A percentile compares a stretch with the other conserved stretches of the same genome.
These are phyloP conservation scores for Zaprionus inermis DNA, from an alignment of 1,140 invertebrate species.

Conservation along the genomic window DNA sequence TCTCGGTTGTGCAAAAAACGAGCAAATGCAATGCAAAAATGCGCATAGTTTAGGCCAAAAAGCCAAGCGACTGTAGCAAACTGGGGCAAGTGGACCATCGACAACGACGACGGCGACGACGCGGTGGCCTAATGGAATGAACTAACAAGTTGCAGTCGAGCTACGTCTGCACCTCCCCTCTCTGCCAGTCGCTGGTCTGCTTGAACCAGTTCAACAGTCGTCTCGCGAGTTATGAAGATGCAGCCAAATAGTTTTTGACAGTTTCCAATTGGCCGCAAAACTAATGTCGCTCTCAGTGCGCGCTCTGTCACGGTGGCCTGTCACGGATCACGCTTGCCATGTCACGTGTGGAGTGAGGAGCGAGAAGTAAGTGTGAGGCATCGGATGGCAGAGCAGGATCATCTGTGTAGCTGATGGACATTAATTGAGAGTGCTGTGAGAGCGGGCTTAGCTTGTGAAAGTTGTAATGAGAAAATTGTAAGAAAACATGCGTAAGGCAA, in stretches of 20 bases:
- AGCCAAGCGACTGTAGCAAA: constrained; percentile 32
- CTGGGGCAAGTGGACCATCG: constrained; percentile 53
- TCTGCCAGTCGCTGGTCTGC: not conserved
- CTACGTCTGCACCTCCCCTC: not conserved
- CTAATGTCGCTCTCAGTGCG: constrained; percentile 41
- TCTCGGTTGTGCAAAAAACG: constrained; percentile 18
- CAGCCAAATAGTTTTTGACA: constrained; percentile 74
- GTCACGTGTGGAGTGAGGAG: not conserved
- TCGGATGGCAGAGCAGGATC: not conserved
- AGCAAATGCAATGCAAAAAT: constrained; percentile 53
- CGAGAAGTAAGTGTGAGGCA: constrained; percentile 3
- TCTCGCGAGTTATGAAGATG: constrained; percentile 65
- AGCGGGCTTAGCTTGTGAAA: constrained; percentile 17
- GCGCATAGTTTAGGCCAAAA: constrained; percentile 53
- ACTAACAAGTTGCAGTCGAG: constrained; percentile 39
- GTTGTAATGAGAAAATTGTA: not conserved
- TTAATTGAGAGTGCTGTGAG: constrained; percentile 33
- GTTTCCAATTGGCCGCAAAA: constrained; percentile 62
- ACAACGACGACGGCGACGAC: constrained; percentile 36
- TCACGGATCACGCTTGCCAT: not conserved
- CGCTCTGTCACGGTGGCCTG: constrained; percentile 34
- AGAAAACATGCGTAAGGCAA: constrained; percentile 7
- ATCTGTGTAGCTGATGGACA: constrained; percentile 35
- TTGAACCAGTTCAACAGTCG: constrained; percentile 14
- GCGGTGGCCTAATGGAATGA: constrained; percentile 53